Evolutionary conservation across 2,113 vertebrate species (phyloP), one percentile per base, ranked within the genome.

Genomic region (Talpa occidentalis): DNA sequence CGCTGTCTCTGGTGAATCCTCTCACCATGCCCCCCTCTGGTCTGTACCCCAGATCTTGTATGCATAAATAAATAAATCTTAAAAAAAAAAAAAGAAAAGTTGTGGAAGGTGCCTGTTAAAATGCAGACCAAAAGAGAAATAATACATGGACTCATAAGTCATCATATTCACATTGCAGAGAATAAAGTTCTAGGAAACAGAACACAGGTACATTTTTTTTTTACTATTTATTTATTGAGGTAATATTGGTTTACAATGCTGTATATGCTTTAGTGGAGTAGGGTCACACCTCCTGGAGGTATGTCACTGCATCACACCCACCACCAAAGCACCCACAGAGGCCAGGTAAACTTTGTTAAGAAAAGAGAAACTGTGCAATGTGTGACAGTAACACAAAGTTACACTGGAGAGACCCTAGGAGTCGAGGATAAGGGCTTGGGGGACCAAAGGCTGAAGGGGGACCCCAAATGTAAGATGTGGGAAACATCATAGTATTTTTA

Each of bases 401-500:
- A 47, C 3, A 26, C 21, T 52, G 24, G 32, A 2, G 26, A 47
- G 40, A 49, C 12, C 66, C 11, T 80, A 35, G 30, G 37, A 79
- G 21, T 62, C 14, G 73, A 78, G 2, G 73, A 40, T 60, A 56
- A 93, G 72, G 49, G 8, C 10, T 22, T 11, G 9, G 2, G 49
- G 28, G 19, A 11, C 10, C 11, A 32, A 49, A 77, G 15, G 11
- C 11, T 59, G 44, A 21, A 17, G 6, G 16, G 24, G 2, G 7
- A 44, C 40, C n/a, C 17, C 44, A 90, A 30, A 67, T 26, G 42
- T 10, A 88, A 85, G 87, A 42, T 11, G 12, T 47, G n/a, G 37
- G 69, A 92, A 49, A 82, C 17, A 30, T 26, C 37, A 90, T 90
- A 90, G 17, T 28, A 30, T 77, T 91, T 91, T 91, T 32, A 89